These are phyloP conservation scores for Hybognathus amarus DNA, from an alignment of 2,797 vertebrate genomes.

Conservation along the genomic window DNA sequence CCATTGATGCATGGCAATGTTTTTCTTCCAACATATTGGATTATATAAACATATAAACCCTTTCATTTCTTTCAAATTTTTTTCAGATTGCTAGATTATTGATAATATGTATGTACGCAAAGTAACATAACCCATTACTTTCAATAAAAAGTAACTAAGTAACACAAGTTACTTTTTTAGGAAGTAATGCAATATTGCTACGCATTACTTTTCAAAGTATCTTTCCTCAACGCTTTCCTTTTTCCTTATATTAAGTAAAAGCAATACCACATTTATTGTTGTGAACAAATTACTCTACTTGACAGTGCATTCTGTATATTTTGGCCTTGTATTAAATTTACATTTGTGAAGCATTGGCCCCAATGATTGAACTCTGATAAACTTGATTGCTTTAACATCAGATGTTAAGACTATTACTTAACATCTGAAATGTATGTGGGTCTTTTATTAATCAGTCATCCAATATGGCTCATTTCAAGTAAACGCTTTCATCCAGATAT, in stretches of 20 bases:
- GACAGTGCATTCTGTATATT: not conserved
- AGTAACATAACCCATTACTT: not conserved
- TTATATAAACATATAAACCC: not conserved
- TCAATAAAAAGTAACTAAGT: not conserved
- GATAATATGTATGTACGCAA: not conserved
- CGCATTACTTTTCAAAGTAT: not conserved
- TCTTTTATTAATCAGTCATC: not conserved
- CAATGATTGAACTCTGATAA: constrained; percentile 11
- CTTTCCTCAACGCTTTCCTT: no score
- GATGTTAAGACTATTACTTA: constrained; percentile 7
- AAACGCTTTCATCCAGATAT: constrained; percentile 46
- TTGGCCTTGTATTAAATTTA: not conserved
- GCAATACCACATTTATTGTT: not conserved
- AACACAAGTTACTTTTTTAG: not conserved
- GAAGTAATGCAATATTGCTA: not conserved
- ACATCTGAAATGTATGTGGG: not conserved
- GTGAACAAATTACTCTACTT: not conserved
- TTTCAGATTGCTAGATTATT: not conserved
- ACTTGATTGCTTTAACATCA: constrained; percentile 21
- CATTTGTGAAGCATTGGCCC: not conserved
- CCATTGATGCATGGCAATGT: not conserved
- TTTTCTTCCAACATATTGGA: not conserved
- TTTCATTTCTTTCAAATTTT: not conserved
- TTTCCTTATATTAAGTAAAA: no score
- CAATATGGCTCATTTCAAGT: constrained; percentile 45